Conservation (phyloP, 2,888 invertebrate species). For the Parapristionchus giblindavisi region DNA sequence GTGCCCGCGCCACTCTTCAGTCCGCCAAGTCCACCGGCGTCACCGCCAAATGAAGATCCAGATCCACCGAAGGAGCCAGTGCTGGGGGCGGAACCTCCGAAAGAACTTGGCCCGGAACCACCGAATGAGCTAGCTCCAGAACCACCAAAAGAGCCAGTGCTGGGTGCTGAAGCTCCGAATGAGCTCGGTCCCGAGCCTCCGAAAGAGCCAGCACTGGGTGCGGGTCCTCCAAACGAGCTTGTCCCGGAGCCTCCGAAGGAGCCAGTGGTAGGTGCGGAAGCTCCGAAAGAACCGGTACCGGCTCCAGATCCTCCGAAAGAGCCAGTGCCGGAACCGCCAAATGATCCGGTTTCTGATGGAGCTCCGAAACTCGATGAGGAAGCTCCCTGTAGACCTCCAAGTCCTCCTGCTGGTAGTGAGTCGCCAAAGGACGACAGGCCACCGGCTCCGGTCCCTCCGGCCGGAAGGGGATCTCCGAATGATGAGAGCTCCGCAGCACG, state of each 20-base stretch:
- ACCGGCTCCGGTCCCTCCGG: not conserved
- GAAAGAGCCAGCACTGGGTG: not conserved
- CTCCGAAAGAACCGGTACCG: not conserved
- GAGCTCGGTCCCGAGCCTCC: slow-evolving; percentile 2
- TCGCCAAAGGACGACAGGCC: slow-evolving; percentile 10
- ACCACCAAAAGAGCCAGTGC: not conserved
- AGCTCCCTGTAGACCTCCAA: not conserved
- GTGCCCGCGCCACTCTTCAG: slow-evolving; percentile 3
- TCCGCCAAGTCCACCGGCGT: not conserved
- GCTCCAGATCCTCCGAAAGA: not conserved
- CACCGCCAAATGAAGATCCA: not conserved
- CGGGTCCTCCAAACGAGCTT: slow-evolving; percentile 11
- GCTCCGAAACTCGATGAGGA: not conserved
- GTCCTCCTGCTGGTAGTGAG: not conserved
- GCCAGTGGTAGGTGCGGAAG: not conserved
- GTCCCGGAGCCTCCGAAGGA: not conserved
- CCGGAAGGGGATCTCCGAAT: slow-evolving; percentile 13
- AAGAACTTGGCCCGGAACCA: not conserved
- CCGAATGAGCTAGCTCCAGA: not conserved
- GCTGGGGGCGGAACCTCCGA: not conserved
- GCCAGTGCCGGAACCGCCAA: not conserved
- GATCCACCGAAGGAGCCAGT: not conserved
- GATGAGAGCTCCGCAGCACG: no score
- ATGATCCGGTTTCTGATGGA: not conserved
- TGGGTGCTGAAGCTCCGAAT: not conserved